Conservation (phyloP, 2,113 vertebrate species). For the Suricata suricatta region DNA sequence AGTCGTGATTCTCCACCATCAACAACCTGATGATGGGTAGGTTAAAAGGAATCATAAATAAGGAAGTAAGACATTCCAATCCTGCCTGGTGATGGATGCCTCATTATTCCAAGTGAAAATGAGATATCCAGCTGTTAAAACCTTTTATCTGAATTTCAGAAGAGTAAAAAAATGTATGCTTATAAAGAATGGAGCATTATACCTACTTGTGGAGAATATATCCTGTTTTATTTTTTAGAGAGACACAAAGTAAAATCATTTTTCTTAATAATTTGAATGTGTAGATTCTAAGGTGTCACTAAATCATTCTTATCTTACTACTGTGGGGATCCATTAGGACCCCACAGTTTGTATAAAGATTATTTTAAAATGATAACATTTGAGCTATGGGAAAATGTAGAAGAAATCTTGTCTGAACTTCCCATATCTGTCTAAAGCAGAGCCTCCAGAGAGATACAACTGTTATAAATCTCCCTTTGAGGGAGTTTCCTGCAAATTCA, state of each 20-base stretch:
- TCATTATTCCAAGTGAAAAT: conserved; percentile 3
- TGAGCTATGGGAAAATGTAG: background rate
- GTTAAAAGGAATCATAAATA: background rate
- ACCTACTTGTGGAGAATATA: background rate
- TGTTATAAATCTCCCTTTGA: background rate
- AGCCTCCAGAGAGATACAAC: background rate
- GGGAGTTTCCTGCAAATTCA: background rate
- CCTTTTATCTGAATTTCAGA: conserved; percentile 21
- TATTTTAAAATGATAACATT: conserved; percentile 13
- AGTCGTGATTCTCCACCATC: background rate
- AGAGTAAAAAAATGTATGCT: background rate
- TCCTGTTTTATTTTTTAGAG: background rate
- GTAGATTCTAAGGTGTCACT: background rate
- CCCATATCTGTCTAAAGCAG: background rate
- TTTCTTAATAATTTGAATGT: background rate
- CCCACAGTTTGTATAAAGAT: background rate
- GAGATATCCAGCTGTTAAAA: conserved; percentile 33
- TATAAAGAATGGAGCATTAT: background rate
- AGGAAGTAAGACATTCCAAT: background rate
- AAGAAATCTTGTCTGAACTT: background rate
- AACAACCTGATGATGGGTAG: background rate
- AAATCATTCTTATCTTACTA: background rate
- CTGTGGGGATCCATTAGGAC: background rate
- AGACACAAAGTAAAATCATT: background rate
- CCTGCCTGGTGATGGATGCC: background rate